phyloP scores from a whole-genome alignment of 2,888 invertebrate species.

The Hemithea aestivaria region DNA sequence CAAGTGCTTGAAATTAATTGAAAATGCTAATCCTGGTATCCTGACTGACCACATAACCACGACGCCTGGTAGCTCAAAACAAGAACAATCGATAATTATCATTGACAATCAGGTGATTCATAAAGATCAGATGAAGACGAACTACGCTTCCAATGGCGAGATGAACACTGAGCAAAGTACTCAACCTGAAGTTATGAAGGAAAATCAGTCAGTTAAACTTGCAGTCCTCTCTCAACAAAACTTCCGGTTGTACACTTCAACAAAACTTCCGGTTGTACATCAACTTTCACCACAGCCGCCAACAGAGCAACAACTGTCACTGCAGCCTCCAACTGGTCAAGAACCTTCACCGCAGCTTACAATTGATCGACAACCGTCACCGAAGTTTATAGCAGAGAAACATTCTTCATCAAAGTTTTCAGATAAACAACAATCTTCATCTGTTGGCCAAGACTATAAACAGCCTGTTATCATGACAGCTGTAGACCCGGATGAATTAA shows the following conservation, averaged over 20 bases:
- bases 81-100: conserved; percentile 1
- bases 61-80: not conserved
- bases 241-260: too few species aligned
- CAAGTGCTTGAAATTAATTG: conserved; percentile 1
- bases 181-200: conserved; percentile 1
- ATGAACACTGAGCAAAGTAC: not conserved
- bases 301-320: too few species aligned
- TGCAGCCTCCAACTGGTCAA: too few species aligned
- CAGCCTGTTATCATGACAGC: not conserved
- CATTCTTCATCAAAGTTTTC: not conserved
- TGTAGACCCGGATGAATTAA: not conserved
- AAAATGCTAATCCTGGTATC: not conserved
- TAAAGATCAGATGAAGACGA: not conserved
- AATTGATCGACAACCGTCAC: too few species aligned
- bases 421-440: not conserved
- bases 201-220: not conserved
- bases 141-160: not conserved
- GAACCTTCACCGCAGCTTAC: too few species aligned
- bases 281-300: not conserved
- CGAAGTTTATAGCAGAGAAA: too few species aligned
- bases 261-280: not conserved
- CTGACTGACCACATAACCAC: not conserved
- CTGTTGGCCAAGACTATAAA: not conserved
- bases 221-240: not conserved
- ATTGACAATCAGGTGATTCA: too few species aligned